Evolutionary conservation across 1,140 invertebrate genomes (phyloP), one percentile per base, ranked within the genome.

Genomic region (Musca vetustissima): DNA sequence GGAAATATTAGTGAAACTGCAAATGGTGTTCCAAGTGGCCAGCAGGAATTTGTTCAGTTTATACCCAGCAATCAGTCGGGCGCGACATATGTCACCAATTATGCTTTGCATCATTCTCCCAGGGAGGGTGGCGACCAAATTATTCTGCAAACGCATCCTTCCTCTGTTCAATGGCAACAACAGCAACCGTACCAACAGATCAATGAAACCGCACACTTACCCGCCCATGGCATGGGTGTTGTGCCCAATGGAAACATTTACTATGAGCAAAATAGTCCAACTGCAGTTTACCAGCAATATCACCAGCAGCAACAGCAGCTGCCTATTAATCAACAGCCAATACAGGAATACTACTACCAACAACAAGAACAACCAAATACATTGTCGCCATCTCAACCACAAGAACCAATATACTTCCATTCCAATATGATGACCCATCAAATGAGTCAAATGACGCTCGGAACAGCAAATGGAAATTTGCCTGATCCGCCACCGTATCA

Each of bases 401-500:
- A 43, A 13, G 36, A 43, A 13, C 36, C 36, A 9, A 43, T 43
- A 43, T 43, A 43, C 36, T 43, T 43, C 36, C 36, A 43, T 43
- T 43, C 36, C 36, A 43, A 53, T 7, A 53, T 53, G 6, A 8
- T 53, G 8, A 53, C 50, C n/a, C 22, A 24, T 21, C 22, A 19
- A 53, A 53, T 21, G 17, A 13, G 17, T 17, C 22, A 53, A 9
- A 9, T 21, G 50, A 17, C 17, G 17, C 4, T 53, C 4, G 17
- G 73, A 19, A 52, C 64, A 65, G 21, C 65, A 52, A 57, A 22
- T 25, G 36, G 36, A 7, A 43, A 43, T 43, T 13, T 43, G 72
- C 13, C 55, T 75, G 64, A 76, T 71, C 89, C 89, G 9, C 89
- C 89, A 2, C 89, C 89, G 1, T 90, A 90, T 83, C 88, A 90